Conservation (phyloP, 2,888 invertebrate genomes). For the Choreutis nemorana region DNA sequence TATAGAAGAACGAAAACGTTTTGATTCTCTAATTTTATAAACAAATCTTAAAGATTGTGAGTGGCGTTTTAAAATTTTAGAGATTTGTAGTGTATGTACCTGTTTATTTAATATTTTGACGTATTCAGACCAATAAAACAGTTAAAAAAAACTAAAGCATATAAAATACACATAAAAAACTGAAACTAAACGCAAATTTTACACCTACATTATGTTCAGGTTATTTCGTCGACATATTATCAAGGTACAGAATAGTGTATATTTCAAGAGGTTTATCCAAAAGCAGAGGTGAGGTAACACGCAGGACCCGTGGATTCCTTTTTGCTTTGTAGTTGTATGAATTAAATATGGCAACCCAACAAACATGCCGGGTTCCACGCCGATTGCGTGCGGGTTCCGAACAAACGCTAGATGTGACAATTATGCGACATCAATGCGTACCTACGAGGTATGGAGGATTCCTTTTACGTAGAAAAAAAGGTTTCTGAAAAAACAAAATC, state of each 20-base stretch:
- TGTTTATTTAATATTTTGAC: conserved; percentile 2
- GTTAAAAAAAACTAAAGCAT: conserved; percentile 2
- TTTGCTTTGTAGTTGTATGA: conserved; percentile 27
- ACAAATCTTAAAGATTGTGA: too few species aligned
- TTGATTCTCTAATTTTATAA: too few species aligned
- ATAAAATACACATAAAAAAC: neutral
- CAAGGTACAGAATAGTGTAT: neutral
- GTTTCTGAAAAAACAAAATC: conserved; percentile 7
- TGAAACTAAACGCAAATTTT: neutral
- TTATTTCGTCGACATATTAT: conserved; percentile 1
- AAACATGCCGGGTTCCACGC: conserved; percentile 21
- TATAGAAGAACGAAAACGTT: too few species aligned
- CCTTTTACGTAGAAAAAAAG: conserved; percentile 14
- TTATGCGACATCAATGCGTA: conserved; percentile 1
- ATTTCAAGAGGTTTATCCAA: conserved; percentile 5
- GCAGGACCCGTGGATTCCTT: conserved; percentile 13
- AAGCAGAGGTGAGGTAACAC: conserved; percentile 20
- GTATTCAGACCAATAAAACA: conserved; percentile 5
- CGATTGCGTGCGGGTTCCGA: conserved; percentile 27
- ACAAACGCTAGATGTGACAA: conserved; percentile 13
- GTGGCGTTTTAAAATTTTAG: too few species aligned
- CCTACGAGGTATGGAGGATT: conserved; percentile 10
- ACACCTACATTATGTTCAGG: neutral
- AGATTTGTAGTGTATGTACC: too few species aligned
- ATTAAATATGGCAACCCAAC: conserved; percentile 31